Conservation (phyloP, 2,888 invertebrate genomes). For the Ephialtes manifestator region DNA sequence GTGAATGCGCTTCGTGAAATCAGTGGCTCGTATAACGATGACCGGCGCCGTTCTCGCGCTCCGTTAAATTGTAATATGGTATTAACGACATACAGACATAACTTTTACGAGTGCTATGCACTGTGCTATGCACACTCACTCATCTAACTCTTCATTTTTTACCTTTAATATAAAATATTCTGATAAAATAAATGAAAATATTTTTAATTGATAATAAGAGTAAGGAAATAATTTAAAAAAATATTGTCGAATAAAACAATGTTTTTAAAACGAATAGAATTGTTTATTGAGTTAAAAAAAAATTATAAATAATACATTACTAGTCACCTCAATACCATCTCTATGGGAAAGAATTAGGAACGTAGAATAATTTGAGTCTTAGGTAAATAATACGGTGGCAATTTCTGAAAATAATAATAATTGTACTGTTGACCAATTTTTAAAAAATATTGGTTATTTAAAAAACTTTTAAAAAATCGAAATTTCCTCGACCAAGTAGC, state of each 20-base stretch:
- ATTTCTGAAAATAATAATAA: too few relatives aligned
- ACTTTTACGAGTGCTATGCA: background rate
- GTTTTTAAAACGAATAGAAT: too few relatives aligned
- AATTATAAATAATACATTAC: background rate
- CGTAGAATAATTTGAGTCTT: too few relatives aligned
- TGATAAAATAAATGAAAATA: background rate
- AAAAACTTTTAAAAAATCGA: too few relatives aligned
- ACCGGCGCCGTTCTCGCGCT: slow-evolving; percentile 53
- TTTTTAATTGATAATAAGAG: background rate
- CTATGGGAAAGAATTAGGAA: too few relatives aligned
- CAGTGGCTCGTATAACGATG: slow-evolving; percentile 56
- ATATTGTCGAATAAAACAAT: background rate
- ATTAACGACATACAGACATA: slow-evolving; percentile 29
- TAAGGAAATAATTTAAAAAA: background rate
- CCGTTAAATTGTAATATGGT: slow-evolving; percentile 53
- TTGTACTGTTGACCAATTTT: too few relatives aligned
- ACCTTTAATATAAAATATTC: background rate
- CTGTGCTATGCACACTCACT: background rate
- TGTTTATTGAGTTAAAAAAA: background rate
- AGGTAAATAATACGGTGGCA: too few relatives aligned
- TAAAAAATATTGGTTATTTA: too few relatives aligned
- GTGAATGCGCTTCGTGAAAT: slow-evolving; percentile 25
- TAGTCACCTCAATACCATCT: background rate
- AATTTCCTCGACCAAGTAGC: too few relatives aligned
- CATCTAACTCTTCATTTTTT: background rate